phyloP scores from a whole-genome alignment of 2,888 invertebrate species.

The Schizotus pectinicornis region DNA sequence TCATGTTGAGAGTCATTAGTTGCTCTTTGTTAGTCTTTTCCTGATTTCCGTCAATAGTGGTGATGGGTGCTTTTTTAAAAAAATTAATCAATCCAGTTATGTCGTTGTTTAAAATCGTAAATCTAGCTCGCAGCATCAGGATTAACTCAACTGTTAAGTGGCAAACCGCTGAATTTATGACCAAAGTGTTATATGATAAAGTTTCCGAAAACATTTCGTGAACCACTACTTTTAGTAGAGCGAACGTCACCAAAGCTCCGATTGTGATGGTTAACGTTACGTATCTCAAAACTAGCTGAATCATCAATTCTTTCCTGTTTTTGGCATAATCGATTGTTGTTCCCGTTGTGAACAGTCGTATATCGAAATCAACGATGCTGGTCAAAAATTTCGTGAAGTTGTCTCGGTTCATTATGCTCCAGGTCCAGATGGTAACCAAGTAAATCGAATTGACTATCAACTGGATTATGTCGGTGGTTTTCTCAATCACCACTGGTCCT shows the following conservation, averaged over 20 bases:
- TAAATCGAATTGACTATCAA: conserved; percentile 4
- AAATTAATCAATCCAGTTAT: conserved; percentile 2
- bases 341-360: neutral
- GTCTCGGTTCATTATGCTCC: conserved; percentile 7
- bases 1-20: conserved; percentile 5
- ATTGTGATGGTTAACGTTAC: neutral
- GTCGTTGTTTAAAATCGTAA: conserved; percentile 9
- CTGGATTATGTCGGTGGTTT: conserved; percentile 1
- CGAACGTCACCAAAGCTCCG: neutral
- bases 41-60: neutral
- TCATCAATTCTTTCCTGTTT: neutral
- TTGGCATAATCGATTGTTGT: conserved; percentile 3
- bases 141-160: conserved; percentile 6
- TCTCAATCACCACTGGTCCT: neutral
- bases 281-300: neutral
- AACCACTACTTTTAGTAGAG: neutral
- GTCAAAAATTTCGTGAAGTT: conserved; percentile 6
- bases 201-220: conserved; percentile 3
- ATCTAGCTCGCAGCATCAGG: conserved; percentile 10
- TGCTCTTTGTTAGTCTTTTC: neutral
- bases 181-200: neutral
- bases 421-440: conserved; percentile 2
- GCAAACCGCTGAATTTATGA: conserved; percentile 12
- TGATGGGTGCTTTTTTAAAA: neutral
- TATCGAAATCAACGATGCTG: conserved; percentile 9